Evolutionary conservation across 2,797 vertebrate species (phyloP).

Genomic region (Garrulus glandarius): DNA sequence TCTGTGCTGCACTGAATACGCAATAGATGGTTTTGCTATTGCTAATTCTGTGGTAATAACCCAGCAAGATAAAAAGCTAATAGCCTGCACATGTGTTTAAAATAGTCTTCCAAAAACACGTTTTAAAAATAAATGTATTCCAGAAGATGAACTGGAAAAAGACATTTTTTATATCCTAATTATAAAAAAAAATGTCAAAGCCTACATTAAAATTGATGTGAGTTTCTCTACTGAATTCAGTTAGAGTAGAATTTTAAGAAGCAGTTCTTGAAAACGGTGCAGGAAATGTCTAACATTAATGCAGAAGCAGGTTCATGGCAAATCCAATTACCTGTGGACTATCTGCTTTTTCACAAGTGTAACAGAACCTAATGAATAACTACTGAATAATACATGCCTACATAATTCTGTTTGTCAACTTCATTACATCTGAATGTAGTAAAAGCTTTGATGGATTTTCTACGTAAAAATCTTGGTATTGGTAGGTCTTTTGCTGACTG

Average conservation of each 20-base stretch:
- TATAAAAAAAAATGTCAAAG: not conserved
- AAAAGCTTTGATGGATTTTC: not conserved
- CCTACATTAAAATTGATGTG: not conserved
- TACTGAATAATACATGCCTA: not conserved
- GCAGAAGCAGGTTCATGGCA: not conserved
- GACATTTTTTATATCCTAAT: not conserved
- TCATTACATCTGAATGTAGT: not conserved
- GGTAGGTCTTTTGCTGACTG: not conserved
- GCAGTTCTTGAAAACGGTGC: not conserved
- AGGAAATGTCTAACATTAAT: not conserved
- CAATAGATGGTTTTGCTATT: constrained; percentile 14
- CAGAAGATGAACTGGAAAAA: not conserved
- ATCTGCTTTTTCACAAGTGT: not conserved
- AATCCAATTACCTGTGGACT: not conserved
- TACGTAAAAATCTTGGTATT: not conserved
- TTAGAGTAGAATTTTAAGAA: not conserved
- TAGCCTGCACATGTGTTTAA: not conserved
- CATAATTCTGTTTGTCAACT: not conserved
- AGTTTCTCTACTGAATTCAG: not conserved
- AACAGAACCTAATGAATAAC: not conserved
- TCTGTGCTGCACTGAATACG: not conserved
- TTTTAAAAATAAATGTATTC: constrained; percentile 26
- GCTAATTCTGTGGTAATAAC: constrained; percentile 46
- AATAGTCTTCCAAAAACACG: not conserved
- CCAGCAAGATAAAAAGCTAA: constrained; percentile 19